A percentile compares a stretch with the other conserved stretches of the same genome.
These are phyloP conservation scores for Parascotia fuliginaria DNA, from an alignment of 2,888 invertebrate species.

Conservation along the genomic window DNA sequence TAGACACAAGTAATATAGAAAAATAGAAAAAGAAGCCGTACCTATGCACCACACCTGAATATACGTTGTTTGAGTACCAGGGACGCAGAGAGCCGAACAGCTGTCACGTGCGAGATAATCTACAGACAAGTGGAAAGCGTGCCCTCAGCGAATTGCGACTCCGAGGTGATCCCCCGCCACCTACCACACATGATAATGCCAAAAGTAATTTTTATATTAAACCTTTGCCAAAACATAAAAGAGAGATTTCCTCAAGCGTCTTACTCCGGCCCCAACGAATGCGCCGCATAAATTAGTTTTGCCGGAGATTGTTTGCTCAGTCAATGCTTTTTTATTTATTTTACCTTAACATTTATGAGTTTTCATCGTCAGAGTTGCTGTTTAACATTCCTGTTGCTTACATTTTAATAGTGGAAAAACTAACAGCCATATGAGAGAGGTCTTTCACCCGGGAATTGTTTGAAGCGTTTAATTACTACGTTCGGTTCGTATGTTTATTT, in stretches of 20 bases:
- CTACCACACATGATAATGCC: constrained; percentile 78
- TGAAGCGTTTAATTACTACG: constrained; percentile 53
- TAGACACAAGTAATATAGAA: not conserved
- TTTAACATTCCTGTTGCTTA: constrained; percentile 40
- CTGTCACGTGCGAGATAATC: constrained; percentile 83
- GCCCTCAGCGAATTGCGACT: constrained; percentile 64
- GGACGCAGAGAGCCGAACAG: constrained; percentile 60
- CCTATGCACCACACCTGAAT: constrained; percentile 20
- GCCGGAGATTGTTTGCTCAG: constrained; percentile 79
- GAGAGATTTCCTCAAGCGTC: constrained; percentile 69
- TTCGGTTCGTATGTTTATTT: constrained; percentile 27
- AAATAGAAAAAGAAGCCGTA: not conserved
- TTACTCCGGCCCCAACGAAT: constrained; percentile 65
- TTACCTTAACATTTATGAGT: constrained; percentile 78
- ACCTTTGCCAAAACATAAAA: constrained; percentile 81
- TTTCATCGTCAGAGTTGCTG: constrained; percentile 51
- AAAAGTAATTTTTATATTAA: constrained; percentile 84
- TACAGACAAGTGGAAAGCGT: constrained; percentile 61
- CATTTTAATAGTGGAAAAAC: constrained; percentile 41
- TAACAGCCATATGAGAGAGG: constrained; percentile 28
- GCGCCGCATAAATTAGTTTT: constrained; percentile 83
- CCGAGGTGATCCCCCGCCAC: constrained; percentile 58
- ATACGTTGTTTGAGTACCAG: constrained; percentile 57
- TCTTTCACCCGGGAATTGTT: constrained; percentile 44
- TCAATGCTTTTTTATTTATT: constrained; percentile 68